Evolutionary conservation across 2,888 invertebrate genomes (phyloP), one percentile per base, ranked within the genome.

Genomic region (Caenorhabditis auriculariae): DNA sequence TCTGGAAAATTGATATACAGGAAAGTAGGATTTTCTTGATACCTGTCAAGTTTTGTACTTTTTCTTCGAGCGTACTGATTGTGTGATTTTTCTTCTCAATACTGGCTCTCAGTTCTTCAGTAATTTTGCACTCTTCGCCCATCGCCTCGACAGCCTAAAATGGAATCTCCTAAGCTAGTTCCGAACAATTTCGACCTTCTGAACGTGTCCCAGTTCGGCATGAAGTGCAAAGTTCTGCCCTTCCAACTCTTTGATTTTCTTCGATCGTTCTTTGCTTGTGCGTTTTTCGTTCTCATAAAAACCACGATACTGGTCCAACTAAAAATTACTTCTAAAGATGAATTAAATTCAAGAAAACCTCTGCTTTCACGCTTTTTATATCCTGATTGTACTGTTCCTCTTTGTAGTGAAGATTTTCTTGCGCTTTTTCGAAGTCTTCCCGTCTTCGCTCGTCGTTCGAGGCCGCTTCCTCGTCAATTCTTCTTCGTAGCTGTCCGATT

Each of bases 241-340:
- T 54, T 81, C 79, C 19, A 80, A 39, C 24, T 78, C 75, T 39
- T 69, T 68, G 27, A 78, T 51, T 43, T 76, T 76, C 21, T 29
- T 4, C 1, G 44, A 19, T 29, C 54, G 54, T 21, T 63, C 60
- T 19, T 46, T 54, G 9, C 56, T 56, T 4, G 42, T 46, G 24
- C 64, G 57, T 41, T 59, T 38, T 17, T 58, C 54, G 29, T 57
- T 59, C 7, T 66, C 64, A 19, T 49, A 61, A 15, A 49, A 53
- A 32, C 59, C 54, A 19, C 58, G 59, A 37, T 61, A 64, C 37
- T 66, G 58, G 45, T 60, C 61, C 50, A 69, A 55, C 57, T 64
- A 45, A 37, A 57, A 37, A 32, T 43, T 43, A 12, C 24, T 19
- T 27, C 28, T 17, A 26, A 27, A 19, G 23, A 17, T 28, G 43